Evolutionary conservation across 2,113 vertebrate species (phyloP).

Genomic region (Taurulus bubalis): DNA sequence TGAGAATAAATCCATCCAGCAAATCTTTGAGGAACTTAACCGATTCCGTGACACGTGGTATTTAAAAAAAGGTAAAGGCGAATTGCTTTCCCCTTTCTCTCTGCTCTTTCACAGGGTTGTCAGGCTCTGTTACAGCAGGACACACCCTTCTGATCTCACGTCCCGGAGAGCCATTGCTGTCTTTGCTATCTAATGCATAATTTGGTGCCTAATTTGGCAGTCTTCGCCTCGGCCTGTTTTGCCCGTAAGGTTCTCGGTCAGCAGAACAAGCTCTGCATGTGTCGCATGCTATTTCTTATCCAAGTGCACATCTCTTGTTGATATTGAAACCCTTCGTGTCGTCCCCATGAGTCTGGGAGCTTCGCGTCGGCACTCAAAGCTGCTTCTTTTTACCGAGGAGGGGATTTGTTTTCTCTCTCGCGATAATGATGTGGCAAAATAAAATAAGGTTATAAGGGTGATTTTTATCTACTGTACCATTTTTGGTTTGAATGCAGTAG

Average conservation of each 20-base stretch:
- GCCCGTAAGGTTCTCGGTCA: constrained; percentile 57
- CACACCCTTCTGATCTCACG: constrained; percentile 50
- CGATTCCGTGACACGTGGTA: constrained; percentile 7
- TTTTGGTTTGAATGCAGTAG: background rate
- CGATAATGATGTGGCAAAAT: constrained; percentile 27
- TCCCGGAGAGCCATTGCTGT: constrained; percentile 44
- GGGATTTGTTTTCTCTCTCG: background rate
- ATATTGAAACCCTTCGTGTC: constrained; percentile 60
- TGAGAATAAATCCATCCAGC: background rate
- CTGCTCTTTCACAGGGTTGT: constrained; percentile 44
- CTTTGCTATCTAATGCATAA: constrained; percentile 71
- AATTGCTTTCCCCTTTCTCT: constrained; percentile 22
- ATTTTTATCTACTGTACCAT: constrained; percentile 30
- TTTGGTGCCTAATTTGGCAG: constrained; percentile 77
- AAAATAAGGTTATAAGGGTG: constrained; percentile 19
- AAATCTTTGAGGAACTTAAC: constrained; percentile 1
- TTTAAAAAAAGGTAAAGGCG: constrained; percentile 18
- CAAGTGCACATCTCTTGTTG: constrained; percentile 63
- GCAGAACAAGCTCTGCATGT: constrained; percentile 64
- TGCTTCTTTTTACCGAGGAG: background rate
- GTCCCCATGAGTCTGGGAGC: constrained; percentile 55
- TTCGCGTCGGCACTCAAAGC: constrained; percentile 19
- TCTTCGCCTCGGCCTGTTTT: constrained; percentile 57
- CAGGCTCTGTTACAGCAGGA: constrained; percentile 57
- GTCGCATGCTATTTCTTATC: constrained; percentile 62